A percentile compares a stretch with the other conserved stretches of the same genome.
phyloP scores from a whole-genome alignment of 2,888 invertebrate species.

The Conus canariensis region DNA sequence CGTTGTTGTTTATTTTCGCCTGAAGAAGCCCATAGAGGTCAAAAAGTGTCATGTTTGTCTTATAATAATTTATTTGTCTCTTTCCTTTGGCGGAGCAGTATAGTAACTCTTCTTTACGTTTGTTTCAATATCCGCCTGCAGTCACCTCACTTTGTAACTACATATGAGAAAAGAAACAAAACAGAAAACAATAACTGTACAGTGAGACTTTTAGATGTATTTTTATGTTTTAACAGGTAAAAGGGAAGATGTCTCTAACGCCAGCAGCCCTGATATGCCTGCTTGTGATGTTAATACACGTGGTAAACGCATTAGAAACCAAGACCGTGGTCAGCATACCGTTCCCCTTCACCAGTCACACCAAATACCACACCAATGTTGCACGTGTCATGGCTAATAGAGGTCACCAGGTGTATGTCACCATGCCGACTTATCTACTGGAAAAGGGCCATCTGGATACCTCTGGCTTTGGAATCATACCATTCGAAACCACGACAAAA shows the following conservation, averaged over 20 bases:
- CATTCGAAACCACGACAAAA: neutral
- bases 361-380: slow-evolving; percentile 4
- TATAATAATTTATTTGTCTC: too few species aligned
- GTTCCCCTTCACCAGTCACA: neutral
- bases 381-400: neutral
- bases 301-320: neutral
- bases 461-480: neutral
- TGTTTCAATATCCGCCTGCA: too few species aligned
- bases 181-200: too few species aligned
- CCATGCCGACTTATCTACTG: neutral
- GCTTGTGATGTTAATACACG: neutral
- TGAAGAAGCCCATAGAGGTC: too few species aligned
- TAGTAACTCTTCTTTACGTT: too few species aligned
- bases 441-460: neutral
- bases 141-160: too few species aligned
- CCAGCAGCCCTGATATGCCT: neutral
- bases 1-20: too few species aligned
- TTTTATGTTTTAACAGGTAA: too few species aligned
- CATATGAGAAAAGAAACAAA: too few species aligned
- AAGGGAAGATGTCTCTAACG: neutral
- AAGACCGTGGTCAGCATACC: neutral
- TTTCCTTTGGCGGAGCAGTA: too few species aligned
- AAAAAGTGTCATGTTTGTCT: too few species aligned
- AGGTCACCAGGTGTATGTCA: neutral
- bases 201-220: too few species aligned